Evolutionary conservation across 1,140 invertebrate species (phyloP).

Genomic region (Steinernema khuongi): DNA sequence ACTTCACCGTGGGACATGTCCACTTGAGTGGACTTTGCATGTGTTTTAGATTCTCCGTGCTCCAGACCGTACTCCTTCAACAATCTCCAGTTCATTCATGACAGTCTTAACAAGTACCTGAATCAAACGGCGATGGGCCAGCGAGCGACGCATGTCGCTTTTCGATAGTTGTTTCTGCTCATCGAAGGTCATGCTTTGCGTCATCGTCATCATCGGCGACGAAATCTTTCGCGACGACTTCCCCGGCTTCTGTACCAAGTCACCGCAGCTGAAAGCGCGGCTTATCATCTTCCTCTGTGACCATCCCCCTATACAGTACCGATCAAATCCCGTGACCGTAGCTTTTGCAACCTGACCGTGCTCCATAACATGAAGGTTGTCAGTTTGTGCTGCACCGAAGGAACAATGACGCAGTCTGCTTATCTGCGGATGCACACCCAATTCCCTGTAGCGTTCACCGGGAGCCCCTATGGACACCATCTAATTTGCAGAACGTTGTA

Average conservation of each 20-base stretch:
- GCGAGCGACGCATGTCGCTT: neutral
- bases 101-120: neutral
- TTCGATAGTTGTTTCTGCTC: neutral
- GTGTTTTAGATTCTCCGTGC: neutral
- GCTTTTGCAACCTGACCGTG: too few species aligned
- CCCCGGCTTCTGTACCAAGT: neutral
- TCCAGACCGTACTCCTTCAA: constrained; percentile 5
- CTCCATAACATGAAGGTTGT: too few species aligned
- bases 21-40: neutral
- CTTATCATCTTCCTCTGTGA: too few species aligned
- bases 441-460: too few species aligned
- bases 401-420: too few species aligned
- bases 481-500: neutral
- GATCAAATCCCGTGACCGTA: too few species aligned
- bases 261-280: neutral
- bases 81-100: neutral
- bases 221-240: constrained; percentile 4
- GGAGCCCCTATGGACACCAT: too few species aligned
- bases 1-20: neutral
- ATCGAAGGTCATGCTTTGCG: constrained; percentile 11
- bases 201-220: constrained; percentile 6
- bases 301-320: too few species aligned
- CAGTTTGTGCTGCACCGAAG: too few species aligned
- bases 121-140: neutral
- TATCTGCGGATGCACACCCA: too few species aligned